Base-by-base conservation (phyloP, 2,888 invertebrate genomes). In the Drosophila austrosaltans region DNA sequence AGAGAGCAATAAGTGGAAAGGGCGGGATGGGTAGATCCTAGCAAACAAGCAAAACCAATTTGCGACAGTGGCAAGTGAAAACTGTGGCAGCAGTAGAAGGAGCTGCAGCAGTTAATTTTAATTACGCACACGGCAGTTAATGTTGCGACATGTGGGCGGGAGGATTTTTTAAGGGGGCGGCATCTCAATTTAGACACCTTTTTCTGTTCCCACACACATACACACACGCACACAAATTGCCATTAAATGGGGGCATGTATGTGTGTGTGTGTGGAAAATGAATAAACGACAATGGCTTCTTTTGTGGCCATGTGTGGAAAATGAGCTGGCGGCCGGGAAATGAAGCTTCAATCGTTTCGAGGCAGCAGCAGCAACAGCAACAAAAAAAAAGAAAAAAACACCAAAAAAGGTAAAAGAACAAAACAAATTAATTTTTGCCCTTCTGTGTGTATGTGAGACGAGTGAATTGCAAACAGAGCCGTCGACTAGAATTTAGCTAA, bases 121-220 rank as follows among this genome's bases (percentile, higher is more conserved):
- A 85, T 89, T 87, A 85, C 85, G 80, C 87, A 85, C 78, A 78
- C 72, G 86, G 83, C 80, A 75, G 81, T 83, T 83, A 83, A 73
- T 86, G 81, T 79, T 74, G 82, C 81, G 89, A 87, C 89, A 88
- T 75, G 79, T 73, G 75, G 77, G 75, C 1, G 48, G 7, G 25
- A 8, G 36, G 10, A 8, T 36, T 8, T 25, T 48, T 48, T 48
- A 10, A 3, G 10, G 22, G 10, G 48, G 77, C 71, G 89, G 84
- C 89, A 75, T 81, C 85, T 81, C 83, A 87, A 83, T 83, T 83
- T 83, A 86, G 89, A 84, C 83, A 83, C 83, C 89, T 83, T 81
- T 81, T 82, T 78, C 69, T 48, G 20, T 65, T 44, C 25, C 54
- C 22, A 25, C 25, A 58, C 20, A 69, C 59, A 44, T 44, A 3